Conservation (phyloP, 2,113 vertebrate genomes). For the Cygnus atratus region DNA sequence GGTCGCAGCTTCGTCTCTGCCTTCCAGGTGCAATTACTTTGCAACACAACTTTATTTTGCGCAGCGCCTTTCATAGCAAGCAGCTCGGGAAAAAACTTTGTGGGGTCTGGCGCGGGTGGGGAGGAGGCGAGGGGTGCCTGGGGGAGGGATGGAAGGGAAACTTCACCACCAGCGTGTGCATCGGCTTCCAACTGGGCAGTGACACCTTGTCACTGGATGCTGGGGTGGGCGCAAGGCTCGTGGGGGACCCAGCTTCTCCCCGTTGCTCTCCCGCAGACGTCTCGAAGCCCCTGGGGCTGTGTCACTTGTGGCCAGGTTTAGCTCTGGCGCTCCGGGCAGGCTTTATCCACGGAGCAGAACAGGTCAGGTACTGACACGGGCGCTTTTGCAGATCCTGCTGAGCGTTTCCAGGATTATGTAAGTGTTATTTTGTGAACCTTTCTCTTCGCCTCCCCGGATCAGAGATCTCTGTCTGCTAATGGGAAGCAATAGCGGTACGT, state of each 20-base stretch:
- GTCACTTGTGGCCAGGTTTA: background rate
- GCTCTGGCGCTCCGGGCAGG: background rate
- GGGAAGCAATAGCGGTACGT: background rate
- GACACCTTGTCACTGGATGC: background rate
- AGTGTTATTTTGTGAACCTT: background rate
- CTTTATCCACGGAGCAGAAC: background rate
- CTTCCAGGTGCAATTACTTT: slow-evolving; percentile 68
- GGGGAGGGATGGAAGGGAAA: background rate
- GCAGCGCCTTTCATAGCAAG: background rate
- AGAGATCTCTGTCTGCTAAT: background rate
- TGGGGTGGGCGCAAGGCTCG: accelerated
- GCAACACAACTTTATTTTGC: slow-evolving; percentile 60
- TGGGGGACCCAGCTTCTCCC: background rate
- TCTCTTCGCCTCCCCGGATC: background rate
- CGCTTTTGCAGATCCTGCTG: background rate
- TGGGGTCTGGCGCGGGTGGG: background rate
- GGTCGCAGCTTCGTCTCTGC: slow-evolving; percentile 15
- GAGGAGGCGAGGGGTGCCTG: accelerated
- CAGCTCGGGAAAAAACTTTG: background rate
- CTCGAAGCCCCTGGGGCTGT: background rate
- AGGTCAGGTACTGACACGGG: background rate
- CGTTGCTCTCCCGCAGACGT: background rate
- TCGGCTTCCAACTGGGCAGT: accelerated
- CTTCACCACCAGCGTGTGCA: accelerated
- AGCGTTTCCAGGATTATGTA: background rate